phyloP scores from a whole-genome alignment of 2,113 vertebrate genomes.

The Sphyrna mokarran region DNA sequence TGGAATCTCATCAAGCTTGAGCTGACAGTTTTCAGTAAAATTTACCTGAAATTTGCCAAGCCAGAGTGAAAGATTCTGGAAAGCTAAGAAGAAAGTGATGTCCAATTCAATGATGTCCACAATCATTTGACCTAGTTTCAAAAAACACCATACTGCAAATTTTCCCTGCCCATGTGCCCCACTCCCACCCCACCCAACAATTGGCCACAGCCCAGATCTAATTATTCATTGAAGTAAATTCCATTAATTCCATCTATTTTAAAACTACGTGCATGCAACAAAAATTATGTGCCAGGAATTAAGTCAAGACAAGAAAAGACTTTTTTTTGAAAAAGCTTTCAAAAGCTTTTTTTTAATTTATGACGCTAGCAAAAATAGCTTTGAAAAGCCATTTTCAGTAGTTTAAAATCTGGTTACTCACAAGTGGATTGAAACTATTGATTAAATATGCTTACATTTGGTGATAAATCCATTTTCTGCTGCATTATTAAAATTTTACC shows the following conservation, averaged over 20 bases:
- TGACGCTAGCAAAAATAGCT: background rate
- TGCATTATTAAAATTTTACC: background rate
- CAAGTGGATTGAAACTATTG: background rate
- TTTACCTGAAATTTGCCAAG: no score
- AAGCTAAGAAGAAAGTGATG: background rate
- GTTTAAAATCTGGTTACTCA: background rate
- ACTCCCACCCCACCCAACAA: background rate
- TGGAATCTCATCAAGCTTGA: background rate
- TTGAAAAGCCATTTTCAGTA: background rate
- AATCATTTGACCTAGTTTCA: background rate
- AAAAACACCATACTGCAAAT: background rate
- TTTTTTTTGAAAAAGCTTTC: background rate
- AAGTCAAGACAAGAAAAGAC: no score
- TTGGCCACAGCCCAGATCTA: background rate
- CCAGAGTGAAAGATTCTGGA: background rate
- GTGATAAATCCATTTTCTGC: background rate
- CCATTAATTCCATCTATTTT: background rate
- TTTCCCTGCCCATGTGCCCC: no score
- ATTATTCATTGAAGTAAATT: background rate
- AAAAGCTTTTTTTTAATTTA: background rate
- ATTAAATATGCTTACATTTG: background rate
- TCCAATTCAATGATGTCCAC: background rate
- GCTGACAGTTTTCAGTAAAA: background rate
- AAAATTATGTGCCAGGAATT: background rate
- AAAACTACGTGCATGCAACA: background rate